Evolutionary conservation across 2,113 vertebrate genomes (phyloP).

Genomic region (Thermophis baileyi): DNA sequence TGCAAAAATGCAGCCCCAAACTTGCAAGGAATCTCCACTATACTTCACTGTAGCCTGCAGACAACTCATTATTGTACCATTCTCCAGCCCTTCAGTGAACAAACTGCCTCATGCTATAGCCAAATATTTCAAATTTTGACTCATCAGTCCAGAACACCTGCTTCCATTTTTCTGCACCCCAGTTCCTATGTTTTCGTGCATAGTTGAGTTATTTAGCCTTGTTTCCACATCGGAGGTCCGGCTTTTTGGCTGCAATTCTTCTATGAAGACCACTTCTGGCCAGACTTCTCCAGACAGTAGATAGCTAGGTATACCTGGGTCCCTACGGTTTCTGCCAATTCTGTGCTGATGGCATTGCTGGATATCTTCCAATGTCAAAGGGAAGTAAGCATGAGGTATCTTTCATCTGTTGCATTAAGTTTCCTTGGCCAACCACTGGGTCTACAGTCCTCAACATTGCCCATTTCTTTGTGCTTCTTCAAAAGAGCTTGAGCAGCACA

Average conservation of each 20-base stretch:
- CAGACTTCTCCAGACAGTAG: background rate
- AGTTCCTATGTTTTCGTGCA: background rate
- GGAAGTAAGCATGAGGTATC: background rate
- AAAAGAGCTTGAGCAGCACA: background rate
- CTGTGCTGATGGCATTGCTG: background rate
- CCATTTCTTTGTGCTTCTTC: background rate
- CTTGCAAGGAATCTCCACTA: background rate
- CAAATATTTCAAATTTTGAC: background rate
- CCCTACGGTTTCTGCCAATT: background rate
- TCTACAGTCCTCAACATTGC: background rate
- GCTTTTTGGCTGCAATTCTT: background rate
- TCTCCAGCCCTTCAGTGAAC: background rate
- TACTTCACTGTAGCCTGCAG: background rate
- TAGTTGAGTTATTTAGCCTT: background rate
- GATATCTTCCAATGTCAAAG: background rate
- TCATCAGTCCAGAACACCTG: background rate
- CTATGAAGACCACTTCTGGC: background rate
- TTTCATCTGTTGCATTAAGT: background rate
- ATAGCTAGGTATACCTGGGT: background rate
- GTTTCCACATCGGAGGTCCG: background rate
- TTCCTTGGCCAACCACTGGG: background rate
- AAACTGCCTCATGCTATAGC: background rate
- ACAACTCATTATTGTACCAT: background rate
- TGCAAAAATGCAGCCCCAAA: background rate
- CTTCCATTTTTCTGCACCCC: background rate